Base-by-base conservation (phyloP, 1,140 invertebrate genomes). In the Meloidogyne exigua region DNA sequence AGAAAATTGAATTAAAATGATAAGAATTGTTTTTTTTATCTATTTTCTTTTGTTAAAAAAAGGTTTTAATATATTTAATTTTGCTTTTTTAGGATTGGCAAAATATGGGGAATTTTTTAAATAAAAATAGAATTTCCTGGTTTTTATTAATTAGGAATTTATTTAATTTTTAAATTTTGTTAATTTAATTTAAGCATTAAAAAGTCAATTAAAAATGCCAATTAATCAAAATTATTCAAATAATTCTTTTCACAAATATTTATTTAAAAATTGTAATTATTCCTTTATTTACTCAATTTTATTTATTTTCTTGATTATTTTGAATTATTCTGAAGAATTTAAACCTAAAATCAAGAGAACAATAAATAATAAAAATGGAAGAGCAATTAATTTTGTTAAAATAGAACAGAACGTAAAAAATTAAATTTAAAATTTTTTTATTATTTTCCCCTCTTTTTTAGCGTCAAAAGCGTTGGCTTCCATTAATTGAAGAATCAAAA, bases 381-480 rank as follows among this genome's bases (percentile, higher is more conserved):
- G 9, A n/a, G 49, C 3, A 57, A 10, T n/a, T n/a, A 57, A 57
- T 1, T 7, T n/a, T n/a, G 4, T 57, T 57, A 21, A 57, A 5
- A n/a, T n/a, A n/a, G n/a, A 57, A n/a, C 4, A 5, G 21, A 57
- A n/a, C 10, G 36, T 39, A 9, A 9, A 39, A 57, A 57, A 57
- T 5, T 57, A 57, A n/a, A n/a, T 57, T n/a, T n/a, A 9, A 57
- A 57, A n/a, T 7, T 57, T 57, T 9, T 44, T 2, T 5, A 15
- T 57, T n/a, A 5, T 5, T 57, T n/a, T 15, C 0, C n/a, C 4
- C 21, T n/a, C 9, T 15, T 44, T 44, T 13, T 57, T 57, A 57
- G 49, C 49, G n/a, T 23, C 72, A 73, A 65, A 62, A 65, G n/a
- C 57, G 72, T 25, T 73, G 72, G 72, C 5, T 73, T 18, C 36